Base-by-base conservation (phyloP, 2,888 invertebrate species). In the Dicycla oo region DNA sequence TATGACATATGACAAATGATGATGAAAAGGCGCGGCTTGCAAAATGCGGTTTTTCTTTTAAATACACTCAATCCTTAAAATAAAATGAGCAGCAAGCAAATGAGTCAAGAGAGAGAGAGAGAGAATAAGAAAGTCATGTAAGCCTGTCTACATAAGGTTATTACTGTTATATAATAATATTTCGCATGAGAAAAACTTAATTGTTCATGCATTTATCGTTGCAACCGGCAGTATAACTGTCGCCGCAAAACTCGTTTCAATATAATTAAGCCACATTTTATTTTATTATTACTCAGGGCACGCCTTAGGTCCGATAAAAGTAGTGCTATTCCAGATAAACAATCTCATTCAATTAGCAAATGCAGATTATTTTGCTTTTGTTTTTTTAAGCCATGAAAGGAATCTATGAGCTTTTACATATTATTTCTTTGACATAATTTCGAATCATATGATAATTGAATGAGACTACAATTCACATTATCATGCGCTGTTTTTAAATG, bases 171-270 rank as follows among this genome's bases (percentile, higher is more conserved):
- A 23, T n/a, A 61, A 23, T n/a, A 61, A 62, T 47, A 43, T 63
- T 26, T 61, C 34, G 3, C 51, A 26, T n/a, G 30, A 49, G 45
- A 75, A 45, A 38, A 61, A 51, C 45, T 40, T 61, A 62, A 76
- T 76, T 65, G n/a, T 65, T 65, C 26, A 47, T 72, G 45, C 51
- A 57, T 60, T 71, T 65, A 72, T 65, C 45, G 60, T 43, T 65
- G 38, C 45, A 40, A 47, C 13, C 49, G 30, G 38, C 30, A 13
- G 57, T 63, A 71, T 30, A 63, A 69, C 43, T 49, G 43, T 56
- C 38, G 58, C 63, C 73, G 26, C 72, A 62, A 78, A 53, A 58
- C 72, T 78, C 51, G 15, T 58, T 53, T 43, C 2, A 72, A 53
- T 63, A 58, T 43, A 49, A 43, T 53, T 63, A 70, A 49, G 13